These are phyloP conservation scores for Eulemur macaco DNA, from an alignment of 2,113 vertebrate genomes.

Conservation along the genomic window DNA sequence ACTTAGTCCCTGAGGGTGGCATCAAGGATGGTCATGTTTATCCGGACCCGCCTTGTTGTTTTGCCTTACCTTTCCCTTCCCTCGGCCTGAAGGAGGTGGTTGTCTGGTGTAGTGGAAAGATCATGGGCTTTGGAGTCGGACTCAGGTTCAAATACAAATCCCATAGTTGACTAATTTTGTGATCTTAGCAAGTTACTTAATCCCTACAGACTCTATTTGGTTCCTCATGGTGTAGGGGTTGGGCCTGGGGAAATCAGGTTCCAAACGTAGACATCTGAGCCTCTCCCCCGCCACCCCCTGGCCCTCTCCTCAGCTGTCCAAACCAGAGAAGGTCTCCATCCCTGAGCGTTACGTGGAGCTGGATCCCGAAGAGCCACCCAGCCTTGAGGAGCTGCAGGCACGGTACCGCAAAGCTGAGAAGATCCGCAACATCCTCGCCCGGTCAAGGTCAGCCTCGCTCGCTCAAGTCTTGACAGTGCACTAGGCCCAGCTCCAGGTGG, in stretches of 20 bases:
- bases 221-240: background rate
- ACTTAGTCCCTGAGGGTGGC: accelerated
- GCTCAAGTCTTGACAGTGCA: background rate
- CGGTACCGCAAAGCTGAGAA: conserved; percentile 95
- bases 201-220: background rate
- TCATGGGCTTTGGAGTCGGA: background rate
- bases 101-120: background rate
- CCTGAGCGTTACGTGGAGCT: conserved; percentile 95
- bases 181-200: background rate
- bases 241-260: background rate
- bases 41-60: too few relatives aligned
- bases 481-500: accelerated
- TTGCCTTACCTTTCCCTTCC: background rate
- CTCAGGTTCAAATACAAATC: background rate
- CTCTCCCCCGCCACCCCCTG: background rate
- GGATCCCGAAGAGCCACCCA: conserved; percentile 94
- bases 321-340: conserved; percentile 95
- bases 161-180: background rate
- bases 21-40: background rate
- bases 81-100: background rate
- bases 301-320: conserved; percentile 88
- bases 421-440: conserved; percentile 95
- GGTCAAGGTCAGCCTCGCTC: conserved; percentile 90
- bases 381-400: conserved; percentile 93
- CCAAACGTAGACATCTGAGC: background rate